A percentile compares a stretch with the other conserved stretches of the same genome.
These are phyloP conservation scores for Saguinus imperator DNA, from an alignment of 2,113 vertebrate genomes.

Conservation along the genomic window DNA sequence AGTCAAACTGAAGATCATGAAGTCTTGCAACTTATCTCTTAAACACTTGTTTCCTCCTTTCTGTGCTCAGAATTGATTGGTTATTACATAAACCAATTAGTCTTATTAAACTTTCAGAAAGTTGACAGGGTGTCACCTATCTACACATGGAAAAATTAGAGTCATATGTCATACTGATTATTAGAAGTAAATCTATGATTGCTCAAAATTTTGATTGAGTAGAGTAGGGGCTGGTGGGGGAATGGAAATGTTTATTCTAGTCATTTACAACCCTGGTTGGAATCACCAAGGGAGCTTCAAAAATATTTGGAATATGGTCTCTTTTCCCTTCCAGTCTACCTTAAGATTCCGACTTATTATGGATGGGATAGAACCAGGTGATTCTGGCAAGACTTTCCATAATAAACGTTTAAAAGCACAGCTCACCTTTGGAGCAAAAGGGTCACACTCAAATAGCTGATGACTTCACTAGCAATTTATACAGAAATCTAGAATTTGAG, in stretches of 20 bases:
- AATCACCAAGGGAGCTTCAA: not conserved
- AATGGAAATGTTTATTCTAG: not conserved
- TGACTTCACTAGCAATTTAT: not conserved
- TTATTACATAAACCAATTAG: slow-evolving; percentile 32
- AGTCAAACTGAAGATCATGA: not conserved
- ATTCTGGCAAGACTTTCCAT: not conserved
- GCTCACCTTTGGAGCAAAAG: not conserved
- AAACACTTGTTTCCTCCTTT: not conserved
- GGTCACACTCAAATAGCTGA: not conserved
- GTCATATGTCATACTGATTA: not conserved
- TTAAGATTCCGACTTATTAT: not conserved
- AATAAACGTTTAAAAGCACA: not conserved
- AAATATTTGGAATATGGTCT: not conserved
- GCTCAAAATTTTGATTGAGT: not conserved
- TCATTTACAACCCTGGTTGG: not conserved
- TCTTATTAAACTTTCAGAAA: slow-evolving; percentile 36
- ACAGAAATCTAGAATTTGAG: not conserved
- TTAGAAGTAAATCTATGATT: not conserved
- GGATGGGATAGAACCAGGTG: not conserved
- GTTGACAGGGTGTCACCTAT: not conserved
- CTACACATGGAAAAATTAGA: slow-evolving; percentile 34
- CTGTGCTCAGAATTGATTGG: slow-evolving; percentile 11
- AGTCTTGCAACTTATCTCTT: not conserved
- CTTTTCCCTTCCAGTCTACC: not conserved
- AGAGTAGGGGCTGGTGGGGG: not conserved